phyloP scores from a whole-genome alignment of 2,888 invertebrate genomes.

The Resseliella maxima region DNA sequence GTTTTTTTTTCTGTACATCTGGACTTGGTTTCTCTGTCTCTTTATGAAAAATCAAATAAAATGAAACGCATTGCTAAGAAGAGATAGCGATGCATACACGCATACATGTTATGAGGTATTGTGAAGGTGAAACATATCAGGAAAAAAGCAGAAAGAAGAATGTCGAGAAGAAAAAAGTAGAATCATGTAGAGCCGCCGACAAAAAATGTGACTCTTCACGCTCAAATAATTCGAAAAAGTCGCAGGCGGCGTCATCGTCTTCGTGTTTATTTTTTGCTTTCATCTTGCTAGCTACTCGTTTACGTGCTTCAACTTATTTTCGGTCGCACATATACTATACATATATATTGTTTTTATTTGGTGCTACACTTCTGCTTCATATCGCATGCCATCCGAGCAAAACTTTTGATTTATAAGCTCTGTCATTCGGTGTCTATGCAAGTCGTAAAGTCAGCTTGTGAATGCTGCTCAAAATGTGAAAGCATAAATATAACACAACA shows the following conservation, averaged over 20 bases:
- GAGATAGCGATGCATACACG: too few relatives aligned
- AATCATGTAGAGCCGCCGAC: neutral
- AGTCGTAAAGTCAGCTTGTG: neutral
- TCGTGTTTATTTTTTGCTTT: neutral
- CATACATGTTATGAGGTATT: too few relatives aligned
- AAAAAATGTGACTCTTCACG: neutral
- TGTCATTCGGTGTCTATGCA: slow-evolving; percentile 28
- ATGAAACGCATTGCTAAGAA: neutral
- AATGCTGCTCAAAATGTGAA: neutral
- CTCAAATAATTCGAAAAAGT: slow-evolving; percentile 22
- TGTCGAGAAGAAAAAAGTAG: neutral
- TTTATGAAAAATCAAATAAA: neutral
- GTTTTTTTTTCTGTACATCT: slow-evolving; percentile 38
- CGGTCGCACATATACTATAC: neutral
- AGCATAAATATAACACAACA: slow-evolving; percentile 9
- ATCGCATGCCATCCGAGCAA: neutral
- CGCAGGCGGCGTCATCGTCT: slow-evolving; percentile 2
- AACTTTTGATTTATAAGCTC: slow-evolving; percentile 40
- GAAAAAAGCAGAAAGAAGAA: neutral
- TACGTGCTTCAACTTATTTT: neutral
- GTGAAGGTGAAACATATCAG: neutral
- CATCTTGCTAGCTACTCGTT: neutral
- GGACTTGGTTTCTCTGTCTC: neutral
- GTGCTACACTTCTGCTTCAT: slow-evolving; percentile 24
- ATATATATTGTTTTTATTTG: neutral